Conservation (phyloP, 2,888 invertebrate species). For the Maniola hyperantus region DNA sequence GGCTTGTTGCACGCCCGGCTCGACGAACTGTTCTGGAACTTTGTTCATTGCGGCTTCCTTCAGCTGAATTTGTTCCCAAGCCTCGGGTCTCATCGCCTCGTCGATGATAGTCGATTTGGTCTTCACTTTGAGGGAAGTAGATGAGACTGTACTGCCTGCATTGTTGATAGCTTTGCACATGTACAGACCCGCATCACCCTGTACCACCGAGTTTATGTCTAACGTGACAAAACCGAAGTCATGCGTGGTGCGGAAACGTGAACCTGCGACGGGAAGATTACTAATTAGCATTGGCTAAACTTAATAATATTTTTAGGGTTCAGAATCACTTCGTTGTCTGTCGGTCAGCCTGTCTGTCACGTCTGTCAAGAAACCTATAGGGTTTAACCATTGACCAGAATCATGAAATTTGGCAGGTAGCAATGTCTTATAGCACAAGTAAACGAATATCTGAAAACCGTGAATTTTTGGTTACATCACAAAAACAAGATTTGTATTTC, state of each 20-base stretch:
- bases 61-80: constrained; percentile 95
- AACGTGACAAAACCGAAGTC: constrained; percentile 97
- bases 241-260: constrained; percentile 94
- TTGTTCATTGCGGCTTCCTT: constrained; percentile 96
- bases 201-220: constrained; percentile 93
- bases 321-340: too few relatives aligned
- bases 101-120: constrained; percentile 90
- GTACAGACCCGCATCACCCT: constrained; percentile 95
- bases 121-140: constrained; percentile 94
- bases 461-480: too few relatives aligned
- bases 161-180: constrained; percentile 97
- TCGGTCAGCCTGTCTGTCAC: too few relatives aligned
- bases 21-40: constrained; percentile 93
- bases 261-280: constrained; percentile 76
- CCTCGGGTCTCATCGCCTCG: constrained; percentile 94
- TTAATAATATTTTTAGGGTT: not conserved
- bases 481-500: too few relatives aligned
- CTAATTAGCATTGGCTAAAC: not conserved
- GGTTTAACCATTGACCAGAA: too few relatives aligned
- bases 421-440: too few relatives aligned
- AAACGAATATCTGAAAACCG: too few relatives aligned
- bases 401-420: too few relatives aligned
- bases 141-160: constrained; percentile 96
- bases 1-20: constrained; percentile 93
- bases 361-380: too few relatives aligned